Evolutionary conservation across 2,113 vertebrate species (phyloP).

Genomic region (Butorides virescens): DNA sequence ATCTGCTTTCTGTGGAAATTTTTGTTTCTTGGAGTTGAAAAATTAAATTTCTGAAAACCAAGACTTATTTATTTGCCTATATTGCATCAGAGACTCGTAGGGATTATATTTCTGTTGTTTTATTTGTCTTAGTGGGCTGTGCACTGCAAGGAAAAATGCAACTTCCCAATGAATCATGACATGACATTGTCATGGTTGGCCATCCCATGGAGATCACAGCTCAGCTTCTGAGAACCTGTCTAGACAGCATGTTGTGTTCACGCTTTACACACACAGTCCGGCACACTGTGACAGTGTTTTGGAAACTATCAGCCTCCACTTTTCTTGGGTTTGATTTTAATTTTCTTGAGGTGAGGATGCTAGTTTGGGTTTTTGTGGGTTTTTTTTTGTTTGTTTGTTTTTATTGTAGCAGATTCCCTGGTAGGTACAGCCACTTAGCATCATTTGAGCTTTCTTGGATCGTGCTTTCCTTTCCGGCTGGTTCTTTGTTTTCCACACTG

Average conservation of each 20-base stretch:
- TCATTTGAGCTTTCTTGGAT: slow-evolving; percentile 23
- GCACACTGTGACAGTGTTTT: accelerated
- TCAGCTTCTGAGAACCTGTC: neutral
- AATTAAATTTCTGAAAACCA: slow-evolving; percentile 12
- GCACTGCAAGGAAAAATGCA: neutral
- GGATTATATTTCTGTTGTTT: slow-evolving; percentile 6
- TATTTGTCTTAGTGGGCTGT: neutral
- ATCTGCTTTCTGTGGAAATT: neutral
- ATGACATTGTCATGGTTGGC: neutral
- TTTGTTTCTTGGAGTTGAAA: slow-evolving; percentile 2
- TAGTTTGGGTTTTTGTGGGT: neutral
- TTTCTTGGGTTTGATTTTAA: neutral
- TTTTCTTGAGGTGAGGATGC: neutral
- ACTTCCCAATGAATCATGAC: neutral
- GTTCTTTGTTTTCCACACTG: slow-evolving; percentile 23
- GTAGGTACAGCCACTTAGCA: neutral
- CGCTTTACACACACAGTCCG: neutral
- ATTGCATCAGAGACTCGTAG: neutral
- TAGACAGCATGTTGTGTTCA: neutral
- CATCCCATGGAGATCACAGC: neutral
- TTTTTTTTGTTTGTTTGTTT: neutral
- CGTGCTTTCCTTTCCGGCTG: slow-evolving; percentile 11
- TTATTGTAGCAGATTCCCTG: slow-evolving; percentile 14
- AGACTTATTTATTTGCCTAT: neutral
- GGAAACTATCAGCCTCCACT: neutral